These are phyloP conservation scores for Ctenomys sociabilis DNA, from an alignment of 2,113 vertebrate genomes.

Conservation along the genomic window DNA sequence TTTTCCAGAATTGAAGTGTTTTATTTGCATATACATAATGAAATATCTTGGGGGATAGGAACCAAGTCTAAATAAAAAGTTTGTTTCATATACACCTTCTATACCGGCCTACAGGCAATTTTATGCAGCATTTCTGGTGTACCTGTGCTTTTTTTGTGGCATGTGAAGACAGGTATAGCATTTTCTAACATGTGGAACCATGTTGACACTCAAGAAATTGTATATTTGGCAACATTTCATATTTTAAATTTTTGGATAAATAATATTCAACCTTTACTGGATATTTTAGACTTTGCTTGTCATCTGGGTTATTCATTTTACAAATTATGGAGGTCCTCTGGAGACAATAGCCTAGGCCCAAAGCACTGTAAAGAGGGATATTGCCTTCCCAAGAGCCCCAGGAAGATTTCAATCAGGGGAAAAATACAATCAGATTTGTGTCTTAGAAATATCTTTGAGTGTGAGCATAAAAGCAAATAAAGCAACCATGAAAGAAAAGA, in stretches of 20 bases:
- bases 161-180: not conserved
- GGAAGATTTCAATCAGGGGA: not conserved
- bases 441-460: constrained; percentile 9
- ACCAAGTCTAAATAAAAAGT: not conserved
- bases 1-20: not conserved
- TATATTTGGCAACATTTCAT: not conserved
- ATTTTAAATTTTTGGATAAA: not conserved
- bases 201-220: not conserved
- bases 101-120: not conserved
- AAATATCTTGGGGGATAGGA: not conserved
- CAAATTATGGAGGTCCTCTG: not conserved
- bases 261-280: not conserved
- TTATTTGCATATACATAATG: not conserved
- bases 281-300: not conserved
- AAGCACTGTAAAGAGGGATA: not conserved
- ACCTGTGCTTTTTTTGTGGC: not conserved
- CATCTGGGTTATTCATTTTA: constrained; percentile 14
- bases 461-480: constrained; percentile 47
- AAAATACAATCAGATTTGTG: not conserved
- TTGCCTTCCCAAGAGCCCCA: not conserved
- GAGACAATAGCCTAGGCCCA: not conserved
- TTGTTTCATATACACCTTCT: not conserved
- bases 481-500: constrained; percentile 42
- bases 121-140: not conserved
- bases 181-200: not conserved